These are phyloP conservation scores for Oncorhynchus kisutch DNA, from an alignment of 2,113 vertebrate genomes.

Conservation along the genomic window DNA sequence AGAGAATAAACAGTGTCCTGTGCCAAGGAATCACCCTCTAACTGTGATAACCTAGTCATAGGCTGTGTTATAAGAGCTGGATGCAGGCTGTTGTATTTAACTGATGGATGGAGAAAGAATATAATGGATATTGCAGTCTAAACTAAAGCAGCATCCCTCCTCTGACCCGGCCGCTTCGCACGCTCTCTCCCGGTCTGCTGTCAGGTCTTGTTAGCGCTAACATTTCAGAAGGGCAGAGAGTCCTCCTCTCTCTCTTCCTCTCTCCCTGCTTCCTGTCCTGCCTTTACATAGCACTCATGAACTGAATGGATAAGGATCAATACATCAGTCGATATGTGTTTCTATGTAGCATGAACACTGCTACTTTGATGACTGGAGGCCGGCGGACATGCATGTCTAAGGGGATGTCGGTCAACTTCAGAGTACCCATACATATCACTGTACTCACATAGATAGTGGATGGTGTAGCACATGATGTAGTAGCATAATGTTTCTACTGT, in stretches of 20 bases:
- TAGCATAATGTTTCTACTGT: slow-evolving; percentile 26
- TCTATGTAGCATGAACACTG: slow-evolving; percentile 15
- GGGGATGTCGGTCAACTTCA: background rate
- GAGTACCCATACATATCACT: slow-evolving; percentile 18
- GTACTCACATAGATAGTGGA: slow-evolving; percentile 8
- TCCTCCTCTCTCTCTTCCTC: slow-evolving; percentile 22
- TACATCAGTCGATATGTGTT: slow-evolving; percentile 35
- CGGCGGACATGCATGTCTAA: background rate
- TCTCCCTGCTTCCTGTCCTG: background rate
- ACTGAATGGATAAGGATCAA: slow-evolving; percentile 30
- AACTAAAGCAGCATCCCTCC: no score
- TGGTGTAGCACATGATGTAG: slow-evolving; percentile 36
- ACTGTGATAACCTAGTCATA: no score
- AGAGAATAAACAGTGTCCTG: slow-evolving; percentile 7
- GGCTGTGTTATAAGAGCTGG: slow-evolving; percentile 7
- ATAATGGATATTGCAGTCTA: background rate
- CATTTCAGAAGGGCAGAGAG: slow-evolving; percentile 41
- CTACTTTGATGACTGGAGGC: slow-evolving; percentile 24
- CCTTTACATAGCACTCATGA: background rate
- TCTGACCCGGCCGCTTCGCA: background rate
- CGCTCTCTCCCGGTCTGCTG: slow-evolving; percentile 13
- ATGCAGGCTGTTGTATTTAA: background rate
- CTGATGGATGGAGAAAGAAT: slow-evolving; percentile 8
- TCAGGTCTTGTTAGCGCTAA: slow-evolving; percentile 38
- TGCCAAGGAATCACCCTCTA: background rate